Evolutionary conservation across 1,140 invertebrate species (phyloP).

Genomic region (Heliconius melpomene): DNA sequence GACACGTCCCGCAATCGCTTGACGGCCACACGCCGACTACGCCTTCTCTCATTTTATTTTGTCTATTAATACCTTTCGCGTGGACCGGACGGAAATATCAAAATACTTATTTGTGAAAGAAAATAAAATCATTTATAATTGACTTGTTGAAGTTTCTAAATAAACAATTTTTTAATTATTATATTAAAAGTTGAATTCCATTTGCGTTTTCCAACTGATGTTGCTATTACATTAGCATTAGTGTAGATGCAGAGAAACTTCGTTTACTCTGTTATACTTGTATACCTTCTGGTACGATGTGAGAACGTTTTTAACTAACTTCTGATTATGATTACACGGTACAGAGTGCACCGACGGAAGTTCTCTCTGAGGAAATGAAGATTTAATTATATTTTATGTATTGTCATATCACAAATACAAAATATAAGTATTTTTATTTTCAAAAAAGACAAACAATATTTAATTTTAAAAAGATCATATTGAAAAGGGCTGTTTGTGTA

Average conservation of each 20-base stretch:
- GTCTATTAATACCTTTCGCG: conserved; percentile 29
- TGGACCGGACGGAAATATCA: background rate
- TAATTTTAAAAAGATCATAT: no score
- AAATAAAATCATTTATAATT: background rate
- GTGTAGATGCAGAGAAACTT: background rate
- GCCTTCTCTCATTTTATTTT: conserved; percentile 25
- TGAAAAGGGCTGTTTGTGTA: background rate
- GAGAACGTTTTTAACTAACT: conserved; percentile 13
- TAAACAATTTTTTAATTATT: background rate
- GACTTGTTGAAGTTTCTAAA: background rate
- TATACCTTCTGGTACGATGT: background rate
- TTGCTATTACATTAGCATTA: conserved; percentile 13
- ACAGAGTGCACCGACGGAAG: background rate
- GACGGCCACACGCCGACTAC: conserved; percentile 46
- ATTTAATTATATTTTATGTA: background rate
- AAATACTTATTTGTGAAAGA: background rate
- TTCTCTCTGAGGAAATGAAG: background rate
- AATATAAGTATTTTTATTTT: background rate
- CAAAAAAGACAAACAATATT: no score
- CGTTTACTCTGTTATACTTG: background rate
- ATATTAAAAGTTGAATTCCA: background rate
- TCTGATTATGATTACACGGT: conserved; percentile 10
- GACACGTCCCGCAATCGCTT: conserved; percentile 28
- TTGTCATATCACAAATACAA: background rate
- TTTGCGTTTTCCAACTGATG: background rate